Percentiles rank a stretch among this genome's conserved stretches.
Conservation (phyloP, 2,113 vertebrate species). For the Lycocorax pyrrhopterus region DNA sequence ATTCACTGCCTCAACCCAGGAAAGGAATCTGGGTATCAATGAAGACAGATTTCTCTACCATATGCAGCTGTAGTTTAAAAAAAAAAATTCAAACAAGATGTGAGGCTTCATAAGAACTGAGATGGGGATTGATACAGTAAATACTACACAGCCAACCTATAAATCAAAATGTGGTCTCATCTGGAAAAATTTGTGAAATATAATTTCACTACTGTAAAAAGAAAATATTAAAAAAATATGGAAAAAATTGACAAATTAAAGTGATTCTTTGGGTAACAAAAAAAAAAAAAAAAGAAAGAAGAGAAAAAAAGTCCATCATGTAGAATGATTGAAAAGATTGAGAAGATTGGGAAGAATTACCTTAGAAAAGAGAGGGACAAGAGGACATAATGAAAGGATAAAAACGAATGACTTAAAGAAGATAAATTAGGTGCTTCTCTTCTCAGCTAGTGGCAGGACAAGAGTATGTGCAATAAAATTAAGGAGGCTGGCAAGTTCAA, state of each 20-base stretch:
- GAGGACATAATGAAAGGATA: not conserved
- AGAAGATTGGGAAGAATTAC: not conserved
- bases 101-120: not conserved
- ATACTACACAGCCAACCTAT: not conserved
- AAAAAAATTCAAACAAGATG: slow-evolving; percentile 52
- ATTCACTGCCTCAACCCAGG: slow-evolving; percentile 7
- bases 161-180: slow-evolving; percentile 1
- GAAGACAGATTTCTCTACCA: slow-evolving; percentile 49
- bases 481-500: not conserved
- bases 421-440: not conserved
- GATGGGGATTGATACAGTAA: not conserved
- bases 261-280: not conserved
- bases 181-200: not conserved
- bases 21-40: slow-evolving; percentile 33
- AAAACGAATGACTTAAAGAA: not conserved
- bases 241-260: not conserved
- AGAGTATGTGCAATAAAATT: not conserved
- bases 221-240: not conserved
- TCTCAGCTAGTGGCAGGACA: not conserved
- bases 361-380: not conserved
- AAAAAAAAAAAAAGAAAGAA: accelerated
- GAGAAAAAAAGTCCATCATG: accelerated
- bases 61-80: slow-evolving; percentile 8
- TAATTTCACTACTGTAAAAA: not conserved
- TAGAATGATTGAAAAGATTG: not conserved